Base-by-base conservation (phyloP, 2,113 vertebrate species). In the Chionomys nivalis region DNA sequence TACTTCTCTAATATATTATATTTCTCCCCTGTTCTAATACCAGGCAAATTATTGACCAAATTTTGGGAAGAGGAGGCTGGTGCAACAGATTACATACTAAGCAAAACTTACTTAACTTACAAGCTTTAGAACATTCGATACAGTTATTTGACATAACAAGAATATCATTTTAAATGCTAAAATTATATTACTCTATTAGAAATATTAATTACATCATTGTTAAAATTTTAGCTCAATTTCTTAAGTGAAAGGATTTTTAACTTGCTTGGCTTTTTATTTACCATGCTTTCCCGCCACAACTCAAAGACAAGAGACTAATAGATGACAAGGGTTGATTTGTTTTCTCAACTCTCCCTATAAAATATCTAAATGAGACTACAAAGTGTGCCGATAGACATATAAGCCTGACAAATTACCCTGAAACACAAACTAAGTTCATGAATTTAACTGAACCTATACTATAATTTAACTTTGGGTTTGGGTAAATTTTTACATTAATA, bases 381-480 rank as follows among this genome's bases (percentile, higher is more conserved):
- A 73, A 87, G 42, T 96, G 26, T 87, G 52, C 55, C 93, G 96
- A 58, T 21, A 86, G 42, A 78, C 86, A 95, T 0, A 82, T 78
- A 94, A 68, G 94, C 63, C 36, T 94, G 39, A 95, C 87, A 78
- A 92, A 75, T 55, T 83, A 87, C 10, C 39, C 90, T 83, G 47
- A 91, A 94, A 13, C 47, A 65, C 70, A 91, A 95, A 92, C 68
- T 14, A 93, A 79, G 94, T 92, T 94, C 90, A 96, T 88, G 31
- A 52, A 16, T 95, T 85, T 17, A 91, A 33, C 0, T n/a, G 47
- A 97, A 90, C 5, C 28, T 75, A 17, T 10, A 75, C n/a, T 94
- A 78, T 90, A 92, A 87, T 33, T 90, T 49, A 94, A 97, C 49
- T 83, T 95, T 88, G 63, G 63, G 92, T 47, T 94, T 72, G 63